phyloP scores from a whole-genome alignment of 53 echinoderm and acorn worm species.

The Temnopleurus reevesii region DNA sequence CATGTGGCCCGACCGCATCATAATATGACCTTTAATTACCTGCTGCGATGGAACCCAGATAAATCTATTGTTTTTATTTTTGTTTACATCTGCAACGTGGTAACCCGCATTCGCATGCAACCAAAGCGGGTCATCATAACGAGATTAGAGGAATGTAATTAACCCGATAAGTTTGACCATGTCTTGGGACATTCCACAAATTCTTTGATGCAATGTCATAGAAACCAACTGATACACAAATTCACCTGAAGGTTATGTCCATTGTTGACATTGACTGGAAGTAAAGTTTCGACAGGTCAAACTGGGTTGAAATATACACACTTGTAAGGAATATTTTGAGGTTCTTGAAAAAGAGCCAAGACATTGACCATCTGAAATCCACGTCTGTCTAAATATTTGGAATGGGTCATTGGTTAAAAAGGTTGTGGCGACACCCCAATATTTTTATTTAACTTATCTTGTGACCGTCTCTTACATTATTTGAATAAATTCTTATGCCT shows the following conservation, averaged over 20 bases:
- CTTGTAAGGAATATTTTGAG: neutral
- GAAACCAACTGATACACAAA: neutral
- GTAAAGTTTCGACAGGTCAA: neutral
- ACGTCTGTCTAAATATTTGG: neutral
- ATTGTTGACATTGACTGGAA: neutral
- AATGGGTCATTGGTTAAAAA: neutral
- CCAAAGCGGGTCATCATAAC: neutral
- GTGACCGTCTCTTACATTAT: no score
- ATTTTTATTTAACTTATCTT: no score
- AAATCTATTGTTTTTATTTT: neutral
- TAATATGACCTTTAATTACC: constrained; percentile 18
- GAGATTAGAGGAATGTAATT: neutral
- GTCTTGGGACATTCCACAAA: neutral
- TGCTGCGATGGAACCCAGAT: neutral
- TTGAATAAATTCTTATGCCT: no score
- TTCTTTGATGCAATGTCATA: constrained; percentile 16
- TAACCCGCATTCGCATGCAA: neutral
- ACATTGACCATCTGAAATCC: neutral
- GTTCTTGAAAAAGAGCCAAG: constrained; percentile 1
- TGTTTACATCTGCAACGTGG: neutral
- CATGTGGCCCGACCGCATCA: neutral
- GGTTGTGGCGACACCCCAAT: neutral
- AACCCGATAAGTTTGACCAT: neutral
- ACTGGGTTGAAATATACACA: neutral
- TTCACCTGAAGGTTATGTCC: neutral